Base-by-base conservation (phyloP, 2,113 vertebrate species). In the Mobula hypostoma region DNA sequence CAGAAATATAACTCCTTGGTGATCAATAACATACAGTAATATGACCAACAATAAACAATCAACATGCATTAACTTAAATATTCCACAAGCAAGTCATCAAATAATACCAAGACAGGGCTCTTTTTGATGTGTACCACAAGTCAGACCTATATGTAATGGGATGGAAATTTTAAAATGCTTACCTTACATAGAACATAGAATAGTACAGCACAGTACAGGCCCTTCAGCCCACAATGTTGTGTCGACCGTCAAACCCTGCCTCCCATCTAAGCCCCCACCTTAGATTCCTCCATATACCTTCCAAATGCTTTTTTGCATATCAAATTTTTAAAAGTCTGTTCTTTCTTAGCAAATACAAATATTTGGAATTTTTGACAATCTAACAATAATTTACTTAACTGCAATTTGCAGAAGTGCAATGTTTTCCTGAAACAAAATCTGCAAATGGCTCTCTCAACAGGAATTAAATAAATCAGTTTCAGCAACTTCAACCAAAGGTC, bases 31-130 rank as follows among this genome's bases (percentile, higher is more conserved):
- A 74, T 29, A 32, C 36, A 40, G 91, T 56, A 93, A 76, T 56
- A 21, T 56, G 91, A 74, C 24, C 36, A 93, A 56, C 40, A 19
- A 12, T 70, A 74, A 76, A 74, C 63, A 93, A 90, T 5, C 68
- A 74, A 27, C 36, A 56, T 76, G 40, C 70, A 93, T 93, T 93
- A 93, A 32, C 70, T 93, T 93, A 93, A 93, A 74, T 70, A 93
- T 68, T 40, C 68, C 21, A 27, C 2, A 32, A 76, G 56, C 36
- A 93, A 93, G 91, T 24, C n/a, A 93, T 93, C 40, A 72, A 19
- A 29, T 93, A 93, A 90, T 87, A 61, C 83, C 56, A 87, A 36
- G 90, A 68, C 27, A 93, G 21, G 63, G 21, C 12, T 90, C 17
- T 11, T 72, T 36, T 70, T 70, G 21, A 24, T 36, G 29, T 40